Conservation (phyloP, 2,888 invertebrate species). For the Diarsia rubi region DNA sequence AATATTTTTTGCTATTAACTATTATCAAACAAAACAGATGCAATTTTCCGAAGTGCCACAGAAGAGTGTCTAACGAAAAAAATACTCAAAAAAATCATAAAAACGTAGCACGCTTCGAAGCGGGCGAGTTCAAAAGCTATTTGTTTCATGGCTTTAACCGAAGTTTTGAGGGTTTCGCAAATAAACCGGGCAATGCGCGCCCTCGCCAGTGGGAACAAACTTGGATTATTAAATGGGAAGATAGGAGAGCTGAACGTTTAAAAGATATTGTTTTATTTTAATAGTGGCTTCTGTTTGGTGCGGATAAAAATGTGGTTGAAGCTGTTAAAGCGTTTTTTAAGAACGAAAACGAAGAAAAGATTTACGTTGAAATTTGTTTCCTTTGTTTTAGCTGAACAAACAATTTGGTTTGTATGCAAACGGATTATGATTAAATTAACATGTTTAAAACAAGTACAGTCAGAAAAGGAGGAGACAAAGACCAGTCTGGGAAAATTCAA, state of each 20-base stretch:
- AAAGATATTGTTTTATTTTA: slow-evolving; percentile 64
- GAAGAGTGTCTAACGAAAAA: slow-evolving; percentile 26
- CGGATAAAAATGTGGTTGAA: slow-evolving; percentile 45
- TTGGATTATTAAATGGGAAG: slow-evolving; percentile 64
- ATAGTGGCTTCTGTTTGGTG: slow-evolving; percentile 37
- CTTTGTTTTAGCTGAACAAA: background rate
- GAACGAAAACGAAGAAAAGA: background rate
- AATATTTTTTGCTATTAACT: slow-evolving; percentile 1
- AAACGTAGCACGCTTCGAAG: slow-evolving; percentile 58
- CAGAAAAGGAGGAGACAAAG: no score
- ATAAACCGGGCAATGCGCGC: slow-evolving; percentile 73
- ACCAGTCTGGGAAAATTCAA: background rate
- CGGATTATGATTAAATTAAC: background rate
- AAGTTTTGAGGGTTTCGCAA: slow-evolving; percentile 77
- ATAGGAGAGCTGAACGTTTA: slow-evolving; percentile 53
- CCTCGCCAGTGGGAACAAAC: slow-evolving; percentile 68
- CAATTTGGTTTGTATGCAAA: background rate
- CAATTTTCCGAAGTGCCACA: slow-evolving; percentile 44
- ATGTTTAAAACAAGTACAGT: background rate
- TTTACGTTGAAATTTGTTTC: background rate
- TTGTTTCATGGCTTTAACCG: slow-evolving; percentile 69
- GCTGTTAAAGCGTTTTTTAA: slow-evolving; percentile 24
- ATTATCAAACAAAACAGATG: slow-evolving; percentile 33
- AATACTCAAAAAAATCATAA: slow-evolving; percentile 64
- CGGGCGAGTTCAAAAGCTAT: slow-evolving; percentile 70